Evolutionary conservation across 1,140 invertebrate genomes (phyloP).

Genomic region (Steinernema feltiae): DNA sequence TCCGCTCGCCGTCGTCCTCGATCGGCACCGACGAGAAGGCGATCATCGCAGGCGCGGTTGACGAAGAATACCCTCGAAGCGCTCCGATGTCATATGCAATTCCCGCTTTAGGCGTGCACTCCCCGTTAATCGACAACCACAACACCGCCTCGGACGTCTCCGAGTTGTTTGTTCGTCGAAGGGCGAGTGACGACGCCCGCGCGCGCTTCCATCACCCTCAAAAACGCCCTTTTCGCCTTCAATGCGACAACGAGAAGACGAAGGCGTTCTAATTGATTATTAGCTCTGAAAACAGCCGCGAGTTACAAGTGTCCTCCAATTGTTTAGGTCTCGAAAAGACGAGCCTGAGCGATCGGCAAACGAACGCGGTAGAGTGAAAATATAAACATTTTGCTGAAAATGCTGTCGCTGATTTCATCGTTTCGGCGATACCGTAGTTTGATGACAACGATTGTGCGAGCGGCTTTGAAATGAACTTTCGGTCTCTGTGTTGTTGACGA

Average conservation of each 20-base stretch:
- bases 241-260: background rate
- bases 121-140: background rate
- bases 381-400: no score
- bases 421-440: no score
- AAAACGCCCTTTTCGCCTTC: background rate
- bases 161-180: background rate
- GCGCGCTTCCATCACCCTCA: background rate
- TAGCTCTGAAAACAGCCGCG: no score
- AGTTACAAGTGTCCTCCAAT: no score
- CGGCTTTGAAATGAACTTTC: no score
- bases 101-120: background rate
- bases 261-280: background rate
- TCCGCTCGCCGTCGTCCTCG: background rate
- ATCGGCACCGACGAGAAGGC: slow-evolving; percentile 3
- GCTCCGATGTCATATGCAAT: background rate
- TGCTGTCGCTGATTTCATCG: no score
- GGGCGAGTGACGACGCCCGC: background rate
- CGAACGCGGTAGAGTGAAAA: no score
- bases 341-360: background rate
- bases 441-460: no score
- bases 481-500: no score
- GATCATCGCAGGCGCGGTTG: background rate
- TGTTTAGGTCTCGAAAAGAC: no score
- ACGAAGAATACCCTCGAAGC: background rate
- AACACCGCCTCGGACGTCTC: background rate